A percentile compares a stretch with the other conserved stretches of the same genome.
These are phyloP conservation scores for Caenorhabditis brenneri DNA, from an alignment of 1,140 invertebrate genomes.

Conservation along the genomic window DNA sequence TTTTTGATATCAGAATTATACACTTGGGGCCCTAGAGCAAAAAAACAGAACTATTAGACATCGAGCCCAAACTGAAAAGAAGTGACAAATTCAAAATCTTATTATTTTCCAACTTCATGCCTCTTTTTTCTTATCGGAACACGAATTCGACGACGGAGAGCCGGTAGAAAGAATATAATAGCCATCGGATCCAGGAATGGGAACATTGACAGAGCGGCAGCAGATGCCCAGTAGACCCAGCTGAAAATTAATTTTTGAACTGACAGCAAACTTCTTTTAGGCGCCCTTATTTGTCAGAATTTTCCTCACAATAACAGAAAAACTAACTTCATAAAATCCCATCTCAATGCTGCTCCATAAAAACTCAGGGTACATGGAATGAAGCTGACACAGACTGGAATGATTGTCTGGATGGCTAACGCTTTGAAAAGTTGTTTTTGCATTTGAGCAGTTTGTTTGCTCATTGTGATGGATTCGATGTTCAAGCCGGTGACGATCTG, in stretches of 20 bases:
- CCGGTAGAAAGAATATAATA: background rate
- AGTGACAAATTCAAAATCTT: too few relatives aligned
- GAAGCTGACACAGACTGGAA: background rate
- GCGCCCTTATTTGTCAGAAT: too few relatives aligned
- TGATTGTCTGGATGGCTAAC: background rate
- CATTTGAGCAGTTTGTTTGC: background rate
- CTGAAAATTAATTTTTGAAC: too few relatives aligned
- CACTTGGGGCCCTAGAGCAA: too few relatives aligned
- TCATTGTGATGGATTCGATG: background rate
- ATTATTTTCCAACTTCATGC: too few relatives aligned
- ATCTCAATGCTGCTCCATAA: background rate
- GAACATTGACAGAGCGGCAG: background rate
- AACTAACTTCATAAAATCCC: background rate
- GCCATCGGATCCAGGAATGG: background rate
- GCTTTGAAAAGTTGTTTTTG: background rate
- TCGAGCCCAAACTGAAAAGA: too few relatives aligned
- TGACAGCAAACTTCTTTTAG: background rate
- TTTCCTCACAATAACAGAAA: background rate
- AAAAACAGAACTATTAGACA: too few relatives aligned
- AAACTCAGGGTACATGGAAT: background rate
- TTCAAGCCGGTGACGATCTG: background rate
- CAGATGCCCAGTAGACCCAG: background rate
- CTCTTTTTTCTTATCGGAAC: too few relatives aligned
- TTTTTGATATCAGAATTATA: too few relatives aligned
- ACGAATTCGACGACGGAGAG: background rate